phyloP scores from a whole-genome alignment of 2,888 invertebrate genomes.

The Cerastoderma edule region DNA sequence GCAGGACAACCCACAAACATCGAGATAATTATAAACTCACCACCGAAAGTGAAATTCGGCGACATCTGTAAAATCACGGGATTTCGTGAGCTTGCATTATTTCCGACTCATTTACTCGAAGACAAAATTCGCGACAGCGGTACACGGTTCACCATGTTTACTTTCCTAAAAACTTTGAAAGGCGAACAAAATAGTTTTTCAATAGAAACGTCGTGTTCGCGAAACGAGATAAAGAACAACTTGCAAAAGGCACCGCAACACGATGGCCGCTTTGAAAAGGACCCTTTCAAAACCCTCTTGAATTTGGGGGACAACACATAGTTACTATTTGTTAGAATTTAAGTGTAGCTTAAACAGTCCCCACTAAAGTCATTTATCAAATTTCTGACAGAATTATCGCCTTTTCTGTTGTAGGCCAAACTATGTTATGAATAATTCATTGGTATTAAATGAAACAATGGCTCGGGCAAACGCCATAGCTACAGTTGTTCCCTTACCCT shows the following conservation, averaged over 20 bases:
- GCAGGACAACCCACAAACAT: no score
- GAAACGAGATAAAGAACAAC: constrained; percentile 17
- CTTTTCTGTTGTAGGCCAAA: constrained; percentile 29
- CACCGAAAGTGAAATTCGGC: constrained; percentile 23
- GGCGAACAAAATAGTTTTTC: constrained; percentile 24
- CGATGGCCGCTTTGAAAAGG: constrained; percentile 11
- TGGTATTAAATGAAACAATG: constrained; percentile 24
- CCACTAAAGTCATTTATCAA: constrained; percentile 60
- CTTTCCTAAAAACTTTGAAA: constrained; percentile 24
- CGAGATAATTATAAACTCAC: no score
- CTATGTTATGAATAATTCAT: constrained; percentile 22
- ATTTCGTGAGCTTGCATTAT: constrained; percentile 25
- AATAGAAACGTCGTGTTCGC: constrained; percentile 24
- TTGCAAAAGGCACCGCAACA: constrained; percentile 22
- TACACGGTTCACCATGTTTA: constrained; percentile 19
- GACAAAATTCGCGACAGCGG: not conserved
- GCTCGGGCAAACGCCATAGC: constrained; percentile 12
- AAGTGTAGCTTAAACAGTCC: constrained; percentile 47
- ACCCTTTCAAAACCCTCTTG: constrained; percentile 24
- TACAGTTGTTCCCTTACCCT: no score
- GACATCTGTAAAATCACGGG: constrained; percentile 13
- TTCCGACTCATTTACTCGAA: constrained; percentile 11
- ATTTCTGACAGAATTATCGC: constrained; percentile 61
- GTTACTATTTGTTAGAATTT: constrained; percentile 50
- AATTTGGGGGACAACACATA: constrained; percentile 40